phyloP scores from a whole-genome alignment of 92 coral and sea anemone species.

The Siderastrea siderea region DNA sequence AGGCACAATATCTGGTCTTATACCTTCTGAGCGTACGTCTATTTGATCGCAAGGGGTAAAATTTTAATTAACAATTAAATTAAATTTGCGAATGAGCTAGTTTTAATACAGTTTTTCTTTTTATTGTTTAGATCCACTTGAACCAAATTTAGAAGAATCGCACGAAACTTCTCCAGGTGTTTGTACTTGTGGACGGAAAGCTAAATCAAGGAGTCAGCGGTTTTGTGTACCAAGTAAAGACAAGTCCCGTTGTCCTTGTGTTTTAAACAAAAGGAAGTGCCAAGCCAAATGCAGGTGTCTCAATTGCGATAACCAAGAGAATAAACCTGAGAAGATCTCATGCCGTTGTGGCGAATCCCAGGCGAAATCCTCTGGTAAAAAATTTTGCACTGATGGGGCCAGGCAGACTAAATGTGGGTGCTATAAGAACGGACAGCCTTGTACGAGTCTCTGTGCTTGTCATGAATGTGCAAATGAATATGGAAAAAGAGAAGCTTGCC shows the following conservation, averaged over 20 bases:
- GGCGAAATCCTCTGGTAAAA: neutral
- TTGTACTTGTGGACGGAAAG: constrained; percentile 23
- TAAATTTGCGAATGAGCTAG: neutral
- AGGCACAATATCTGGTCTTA: too few species aligned
- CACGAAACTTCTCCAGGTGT: neutral
- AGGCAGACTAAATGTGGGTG: constrained; percentile 60
- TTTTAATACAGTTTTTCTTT: neutral
- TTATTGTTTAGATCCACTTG: neutral
- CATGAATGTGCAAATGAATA: constrained; percentile 26
- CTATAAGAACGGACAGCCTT: constrained; percentile 11
- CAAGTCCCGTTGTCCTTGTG: constrained; percentile 18
- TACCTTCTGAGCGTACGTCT: too few species aligned
- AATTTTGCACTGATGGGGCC: constrained; percentile 23
- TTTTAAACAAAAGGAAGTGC: constrained; percentile 1
- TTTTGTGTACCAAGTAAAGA: neutral
- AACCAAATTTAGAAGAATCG: neutral
- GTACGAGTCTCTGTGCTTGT: constrained; percentile 25
- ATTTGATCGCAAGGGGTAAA: neutral
- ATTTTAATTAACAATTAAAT: neutral
- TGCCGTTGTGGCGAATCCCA: constrained; percentile 49
- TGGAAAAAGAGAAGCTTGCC: constrained; percentile 19
- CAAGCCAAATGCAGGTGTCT: constrained; percentile 42
- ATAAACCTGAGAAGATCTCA: neutral
- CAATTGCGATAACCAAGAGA: constrained; percentile 25
- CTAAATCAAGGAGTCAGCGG: constrained; percentile 21